Conservation (phyloP, 64 coral and sea anemone genomes). For the Stichodactyla helianthus region DNA sequence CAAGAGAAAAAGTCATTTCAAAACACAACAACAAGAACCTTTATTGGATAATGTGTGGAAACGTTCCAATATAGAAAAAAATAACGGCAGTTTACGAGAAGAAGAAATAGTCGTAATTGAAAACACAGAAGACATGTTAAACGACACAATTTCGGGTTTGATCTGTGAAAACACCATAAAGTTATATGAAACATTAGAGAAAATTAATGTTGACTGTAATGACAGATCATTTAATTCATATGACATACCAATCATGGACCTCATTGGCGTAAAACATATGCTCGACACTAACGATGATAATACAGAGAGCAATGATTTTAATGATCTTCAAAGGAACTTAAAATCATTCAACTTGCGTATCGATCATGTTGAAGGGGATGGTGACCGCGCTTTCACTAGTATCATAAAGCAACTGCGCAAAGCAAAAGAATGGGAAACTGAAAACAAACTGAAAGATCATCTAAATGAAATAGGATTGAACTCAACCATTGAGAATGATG, state of each 20-base stretch:
- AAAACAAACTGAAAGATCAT: background rate
- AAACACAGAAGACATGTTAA: background rate
- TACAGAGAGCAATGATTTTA: background rate
- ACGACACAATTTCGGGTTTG: background rate
- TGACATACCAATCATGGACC: slow-evolving; percentile 9
- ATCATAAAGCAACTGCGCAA: background rate
- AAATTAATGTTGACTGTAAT: background rate
- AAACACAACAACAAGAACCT: background rate
- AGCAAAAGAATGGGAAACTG: background rate
- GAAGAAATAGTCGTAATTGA: background rate
- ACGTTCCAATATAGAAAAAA: background rate
- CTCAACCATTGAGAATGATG: slow-evolving; percentile 3
- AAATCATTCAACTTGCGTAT: slow-evolving; percentile 4
- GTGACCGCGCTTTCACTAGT: slow-evolving; percentile 33
- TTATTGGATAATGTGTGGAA: background rate
- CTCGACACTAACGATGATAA: background rate
- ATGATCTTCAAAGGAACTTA: background rate
- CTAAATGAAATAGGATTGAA: background rate
- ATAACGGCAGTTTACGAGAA: background rate
- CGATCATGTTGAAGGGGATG: slow-evolving; percentile 25
- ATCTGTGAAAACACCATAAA: background rate
- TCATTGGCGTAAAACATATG: background rate
- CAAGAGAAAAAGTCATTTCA: background rate
- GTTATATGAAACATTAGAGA: background rate
- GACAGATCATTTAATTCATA: background rate